phyloP scores from a whole-genome alignment of 2,797 vertebrate species.

The Peromyscus attwateri region DNA sequence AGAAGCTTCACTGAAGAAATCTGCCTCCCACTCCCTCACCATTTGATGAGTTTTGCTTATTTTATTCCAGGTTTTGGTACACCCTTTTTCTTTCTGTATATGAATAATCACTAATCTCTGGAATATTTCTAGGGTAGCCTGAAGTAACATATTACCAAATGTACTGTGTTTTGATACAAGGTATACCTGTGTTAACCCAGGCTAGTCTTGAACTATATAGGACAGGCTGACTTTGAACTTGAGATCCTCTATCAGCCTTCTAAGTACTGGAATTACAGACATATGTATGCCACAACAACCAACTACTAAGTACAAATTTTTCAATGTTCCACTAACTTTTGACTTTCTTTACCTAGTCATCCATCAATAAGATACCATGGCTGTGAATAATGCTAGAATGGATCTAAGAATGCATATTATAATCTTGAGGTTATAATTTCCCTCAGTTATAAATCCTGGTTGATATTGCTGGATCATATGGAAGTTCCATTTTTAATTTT shows the following conservation, averaged over 20 bases:
- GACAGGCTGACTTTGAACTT: neutral
- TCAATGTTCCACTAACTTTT: neutral
- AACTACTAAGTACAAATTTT: neutral
- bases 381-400: neutral
- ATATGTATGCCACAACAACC: neutral
- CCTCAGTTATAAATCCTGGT: neutral
- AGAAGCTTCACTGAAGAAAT: neutral
- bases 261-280: neutral
- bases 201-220: neutral
- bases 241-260: neutral
- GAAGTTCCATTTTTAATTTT: neutral
- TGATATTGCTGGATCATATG: neutral
- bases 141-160: neutral
- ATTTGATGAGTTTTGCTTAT: neutral
- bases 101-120: neutral
- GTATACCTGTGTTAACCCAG: neutral
- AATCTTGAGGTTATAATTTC: neutral
- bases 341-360: neutral
- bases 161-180: neutral
- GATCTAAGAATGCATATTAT: neutral
- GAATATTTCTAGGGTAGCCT: neutral
- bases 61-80: neutral
- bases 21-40: neutral
- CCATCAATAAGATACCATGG: no score
- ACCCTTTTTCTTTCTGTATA: neutral